Percentiles rank a stretch among this genome's conserved stretches.
phyloP scores from a whole-genome alignment of 37 sponge, comb jelly and placozoan species.

The Crambe crambe region DNA sequence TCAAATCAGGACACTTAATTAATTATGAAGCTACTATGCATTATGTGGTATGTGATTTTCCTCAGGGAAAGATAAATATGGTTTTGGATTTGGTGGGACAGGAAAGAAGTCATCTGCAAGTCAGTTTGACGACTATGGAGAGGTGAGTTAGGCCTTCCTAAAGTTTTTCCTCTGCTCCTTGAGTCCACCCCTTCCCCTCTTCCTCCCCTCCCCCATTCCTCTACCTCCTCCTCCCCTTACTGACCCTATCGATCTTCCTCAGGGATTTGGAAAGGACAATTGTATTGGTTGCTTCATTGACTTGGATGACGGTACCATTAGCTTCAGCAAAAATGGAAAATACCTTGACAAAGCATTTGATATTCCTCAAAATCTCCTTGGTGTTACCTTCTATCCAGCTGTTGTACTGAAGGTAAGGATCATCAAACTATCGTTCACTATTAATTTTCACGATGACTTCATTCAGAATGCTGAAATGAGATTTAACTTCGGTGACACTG shows the following conservation, averaged over 20 bases:
- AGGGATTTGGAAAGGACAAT: conserved; percentile 88
- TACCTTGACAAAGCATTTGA: conserved; percentile 88
- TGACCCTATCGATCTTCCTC: background rate
- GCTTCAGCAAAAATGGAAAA: conserved; percentile 90
- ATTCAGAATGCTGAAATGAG: conserved; percentile 88
- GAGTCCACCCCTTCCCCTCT: background rate
- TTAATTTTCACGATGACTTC: background rate
- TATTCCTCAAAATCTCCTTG: conserved; percentile 61
- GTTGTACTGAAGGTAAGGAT: conserved; percentile 78
- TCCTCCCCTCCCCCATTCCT: background rate
- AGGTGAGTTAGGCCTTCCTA: conserved; percentile 36
- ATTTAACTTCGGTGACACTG: conserved; percentile 90
- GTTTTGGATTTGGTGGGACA: conserved; percentile 98
- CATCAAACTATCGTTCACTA: background rate
- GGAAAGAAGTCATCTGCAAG: conserved; percentile 87
- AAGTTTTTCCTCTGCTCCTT: background rate
- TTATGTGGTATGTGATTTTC: conserved; percentile 54
- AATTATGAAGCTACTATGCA: background rate
- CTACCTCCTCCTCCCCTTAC: background rate
- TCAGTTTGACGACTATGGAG: conserved; percentile 95
- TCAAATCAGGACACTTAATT: background rate
- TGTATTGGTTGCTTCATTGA: conserved; percentile 90
- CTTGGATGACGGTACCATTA: conserved; percentile 51
- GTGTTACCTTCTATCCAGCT: conserved; percentile 87
- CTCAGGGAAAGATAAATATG: conserved; percentile 57